These are phyloP conservation scores for Physella acuta DNA, from an alignment of 1,140 invertebrate genomes.

Conservation along the genomic window DNA sequence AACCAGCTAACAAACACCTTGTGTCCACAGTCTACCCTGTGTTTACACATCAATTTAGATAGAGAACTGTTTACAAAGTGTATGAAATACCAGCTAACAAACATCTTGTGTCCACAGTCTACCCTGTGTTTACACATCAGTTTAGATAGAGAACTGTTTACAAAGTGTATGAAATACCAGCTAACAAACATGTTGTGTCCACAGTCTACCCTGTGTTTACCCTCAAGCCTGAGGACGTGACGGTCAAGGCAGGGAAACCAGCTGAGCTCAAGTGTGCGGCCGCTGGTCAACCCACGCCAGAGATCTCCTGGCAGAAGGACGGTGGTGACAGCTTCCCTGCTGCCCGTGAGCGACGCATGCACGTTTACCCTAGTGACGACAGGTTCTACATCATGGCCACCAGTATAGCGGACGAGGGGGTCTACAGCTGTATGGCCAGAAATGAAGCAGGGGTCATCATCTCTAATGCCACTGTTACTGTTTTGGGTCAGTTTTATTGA, in stretches of 20 bases:
- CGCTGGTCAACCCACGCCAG: constrained; percentile 82
- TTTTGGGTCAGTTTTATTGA: constrained; percentile 67
- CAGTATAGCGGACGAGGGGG: constrained; percentile 81
- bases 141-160: constrained; percentile 82
- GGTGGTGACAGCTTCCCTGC: constrained; percentile 85
- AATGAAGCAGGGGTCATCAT: constrained; percentile 84
- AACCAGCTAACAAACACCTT: no score
- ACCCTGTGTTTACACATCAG: constrained; percentile 82
- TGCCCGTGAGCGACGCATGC: constrained; percentile 86
- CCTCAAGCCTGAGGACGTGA: constrained; percentile 82
- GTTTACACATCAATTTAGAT: no score
- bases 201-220: constrained; percentile 83
- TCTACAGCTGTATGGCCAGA: constrained; percentile 90
- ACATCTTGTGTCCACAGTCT: no score
- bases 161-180: no score
- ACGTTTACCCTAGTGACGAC: constrained; percentile 88
- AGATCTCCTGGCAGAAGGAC: constrained; percentile 89
- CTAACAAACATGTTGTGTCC: no score
- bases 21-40: no score
- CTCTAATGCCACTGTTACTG: constrained; percentile 85
- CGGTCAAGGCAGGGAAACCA: constrained; percentile 80
- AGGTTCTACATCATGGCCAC: constrained; percentile 89
- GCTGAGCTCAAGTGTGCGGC: constrained; percentile 89
- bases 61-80: no score
- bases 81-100: no score